Evolutionary conservation across 2,888 invertebrate species (phyloP), one percentile per base, ranked within the genome.

Genomic region (Onthophagus sagittarius): DNA sequence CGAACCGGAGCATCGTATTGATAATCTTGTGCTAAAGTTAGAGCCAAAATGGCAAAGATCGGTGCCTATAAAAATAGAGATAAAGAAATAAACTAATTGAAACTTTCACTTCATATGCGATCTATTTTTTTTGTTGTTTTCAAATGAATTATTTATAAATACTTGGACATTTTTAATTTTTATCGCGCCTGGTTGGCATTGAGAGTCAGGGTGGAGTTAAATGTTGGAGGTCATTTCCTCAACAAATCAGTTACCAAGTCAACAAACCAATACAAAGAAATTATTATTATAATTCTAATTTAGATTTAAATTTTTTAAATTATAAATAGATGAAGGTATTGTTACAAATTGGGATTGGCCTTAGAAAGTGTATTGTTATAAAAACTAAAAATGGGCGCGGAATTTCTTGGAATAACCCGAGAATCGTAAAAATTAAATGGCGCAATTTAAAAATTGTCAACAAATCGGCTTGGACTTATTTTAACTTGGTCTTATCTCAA

Each of bases 11-110:
- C 85, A 31, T 85, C 82, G 80, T 87, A 87, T 76, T 87, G 86
- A 69, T 86, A 87, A 74, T 88, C 87, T 87, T 89, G 83, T 83
- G 84, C 85, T 85, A 86, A 83, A 83, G 87, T 81, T 83, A 86
- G 79, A 85, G 88, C 82, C 86, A 83, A 80, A 72, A 84, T 62
- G 62, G 69, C 62, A 31, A 64, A 74, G 69, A 74, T 33, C 63
- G 74, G 63, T 11, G 75, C 74, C 77, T 77, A 63, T 4, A 74
- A 73, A 3, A 65, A 64, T 64, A 11, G 7, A 14, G 4, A 64
- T 13, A 64, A 63, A 23, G 3, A 13, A 9, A 64, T 13, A 64
- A 64, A 14, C 14, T 64, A 14, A 15, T 64, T 64, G 4, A 64
- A 64, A 53, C 39, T 53, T 53, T 53, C 39, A 53, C 39, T 53